Evolutionary conservation across 2,797 vertebrate genomes (phyloP).

Genomic region (Merluccius polli): DNA sequence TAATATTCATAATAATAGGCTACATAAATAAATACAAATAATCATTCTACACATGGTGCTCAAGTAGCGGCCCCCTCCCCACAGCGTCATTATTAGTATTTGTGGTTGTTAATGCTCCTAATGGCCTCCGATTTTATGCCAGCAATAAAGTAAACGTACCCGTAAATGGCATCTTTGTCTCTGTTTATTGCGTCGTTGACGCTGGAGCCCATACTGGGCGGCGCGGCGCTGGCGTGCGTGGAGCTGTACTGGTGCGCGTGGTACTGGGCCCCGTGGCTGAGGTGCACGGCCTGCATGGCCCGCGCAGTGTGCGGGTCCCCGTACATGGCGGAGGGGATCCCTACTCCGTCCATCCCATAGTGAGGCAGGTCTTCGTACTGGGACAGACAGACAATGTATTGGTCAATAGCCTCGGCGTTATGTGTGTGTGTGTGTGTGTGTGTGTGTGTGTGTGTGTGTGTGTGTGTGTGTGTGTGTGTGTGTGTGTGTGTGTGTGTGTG

Average conservation of each 20-base stretch:
- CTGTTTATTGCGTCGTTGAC: conserved; percentile 86
- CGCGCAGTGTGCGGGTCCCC: conserved; percentile 84
- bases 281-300: conserved; percentile 84
- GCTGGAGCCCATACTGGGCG: conserved; percentile 78
- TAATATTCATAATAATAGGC: background rate
- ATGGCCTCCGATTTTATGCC: conserved; percentile 11
- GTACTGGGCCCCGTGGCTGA: conserved; percentile 82
- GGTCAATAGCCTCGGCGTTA: background rate
- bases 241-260: conserved; percentile 85
- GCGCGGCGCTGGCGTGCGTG: conserved; percentile 77
- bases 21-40: background rate
- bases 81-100: background rate
- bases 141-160: conserved; percentile 72
- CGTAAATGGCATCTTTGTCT: conserved; percentile 97
- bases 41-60: too few relatives aligned
- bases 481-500: too few relatives aligned
- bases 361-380: conserved; percentile 92
- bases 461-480: too few relatives aligned
- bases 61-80: background rate
- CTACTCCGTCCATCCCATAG: conserved; percentile 87
- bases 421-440: too few relatives aligned
- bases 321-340: conserved; percentile 83
- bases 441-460: too few relatives aligned
- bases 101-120: conserved; percentile 8
- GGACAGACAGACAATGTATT: conserved; percentile 21